phyloP scores from a whole-genome alignment of 2,888 invertebrate species.

The Aricia artaxerxes region DNA sequence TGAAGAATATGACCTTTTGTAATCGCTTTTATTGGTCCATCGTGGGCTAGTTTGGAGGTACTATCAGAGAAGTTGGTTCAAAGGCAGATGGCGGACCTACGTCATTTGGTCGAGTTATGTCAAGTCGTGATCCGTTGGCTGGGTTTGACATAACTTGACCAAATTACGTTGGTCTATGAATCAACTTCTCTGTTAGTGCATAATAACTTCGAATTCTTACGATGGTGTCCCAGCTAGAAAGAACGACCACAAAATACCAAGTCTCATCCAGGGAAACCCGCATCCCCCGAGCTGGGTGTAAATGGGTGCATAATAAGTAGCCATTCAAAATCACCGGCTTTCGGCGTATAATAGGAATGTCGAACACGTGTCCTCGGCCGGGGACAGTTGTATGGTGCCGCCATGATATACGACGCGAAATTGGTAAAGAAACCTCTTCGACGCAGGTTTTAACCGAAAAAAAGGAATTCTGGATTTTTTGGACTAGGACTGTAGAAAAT shows the following conservation, averaged over 20 bases:
- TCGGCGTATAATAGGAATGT: slow-evolving; percentile 74
- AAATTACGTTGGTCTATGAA: too few relatives aligned
- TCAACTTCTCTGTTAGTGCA: too few relatives aligned
- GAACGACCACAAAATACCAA: not conserved
- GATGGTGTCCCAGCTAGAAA: not conserved
- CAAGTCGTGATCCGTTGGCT: too few relatives aligned
- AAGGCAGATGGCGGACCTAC: too few relatives aligned
- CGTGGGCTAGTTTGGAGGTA: too few relatives aligned
- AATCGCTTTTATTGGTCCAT: too few relatives aligned
- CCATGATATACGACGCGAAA: slow-evolving; percentile 68
- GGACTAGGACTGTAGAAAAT: not conserved
- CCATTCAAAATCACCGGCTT: slow-evolving; percentile 78
- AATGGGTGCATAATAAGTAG: slow-evolving; percentile 79
- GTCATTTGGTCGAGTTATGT: too few relatives aligned
- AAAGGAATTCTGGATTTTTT: not conserved
- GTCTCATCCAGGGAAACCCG: slow-evolving; percentile 43
- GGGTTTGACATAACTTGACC: too few relatives aligned
- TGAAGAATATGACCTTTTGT: too few relatives aligned
- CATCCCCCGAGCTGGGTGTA: slow-evolving; percentile 60
- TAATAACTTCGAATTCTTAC: not conserved
- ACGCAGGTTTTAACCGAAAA: slow-evolving; percentile 1
- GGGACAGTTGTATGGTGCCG: slow-evolving; percentile 73
- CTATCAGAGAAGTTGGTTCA: too few relatives aligned
- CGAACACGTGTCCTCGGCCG: slow-evolving; percentile 66
- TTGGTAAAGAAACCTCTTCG: slow-evolving; percentile 6